These are phyloP conservation scores for Schizopygopsis malacanthus DNA, from an alignment of 2,797 vertebrate genomes.

Conservation along the genomic window DNA sequence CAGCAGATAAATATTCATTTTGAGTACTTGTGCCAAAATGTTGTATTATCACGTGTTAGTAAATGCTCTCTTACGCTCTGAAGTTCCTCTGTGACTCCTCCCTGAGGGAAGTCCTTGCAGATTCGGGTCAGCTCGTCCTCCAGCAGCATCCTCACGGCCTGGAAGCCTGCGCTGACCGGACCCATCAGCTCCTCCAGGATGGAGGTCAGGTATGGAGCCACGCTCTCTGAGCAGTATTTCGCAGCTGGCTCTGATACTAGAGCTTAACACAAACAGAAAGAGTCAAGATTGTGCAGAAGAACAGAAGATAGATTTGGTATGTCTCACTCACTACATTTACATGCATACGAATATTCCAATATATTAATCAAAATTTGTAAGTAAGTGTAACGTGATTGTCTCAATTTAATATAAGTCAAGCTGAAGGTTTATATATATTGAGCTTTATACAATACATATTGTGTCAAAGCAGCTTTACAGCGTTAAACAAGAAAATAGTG, in stretches of 20 bases:
- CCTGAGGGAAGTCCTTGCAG: conserved; percentile 57
- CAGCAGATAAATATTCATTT: conserved; percentile 24
- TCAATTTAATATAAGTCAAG: background rate
- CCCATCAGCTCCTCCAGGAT: conserved; percentile 87
- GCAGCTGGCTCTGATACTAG: conserved; percentile 78
- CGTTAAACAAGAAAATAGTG: background rate
- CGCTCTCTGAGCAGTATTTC: conserved; percentile 77
- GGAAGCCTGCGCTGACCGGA: conserved; percentile 79
- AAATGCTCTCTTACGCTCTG: conserved; percentile 61
- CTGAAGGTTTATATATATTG: background rate
- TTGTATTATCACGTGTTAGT: background rate
- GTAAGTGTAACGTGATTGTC: background rate
- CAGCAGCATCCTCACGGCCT: conserved; percentile 65
- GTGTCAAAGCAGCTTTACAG: background rate
- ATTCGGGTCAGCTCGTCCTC: conserved; percentile 65
- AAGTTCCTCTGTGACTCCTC: conserved; percentile 59
- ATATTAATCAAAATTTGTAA: background rate
- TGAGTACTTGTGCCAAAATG: background rate
- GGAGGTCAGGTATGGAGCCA: conserved; percentile 84
- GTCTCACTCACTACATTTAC: background rate
- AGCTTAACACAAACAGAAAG: conserved; percentile 64
- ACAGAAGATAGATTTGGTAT: background rate
- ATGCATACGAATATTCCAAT: background rate
- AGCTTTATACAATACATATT: background rate
- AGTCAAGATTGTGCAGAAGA: background rate